Evolutionary conservation across 2,113 vertebrate species (phyloP), one percentile per base, ranked within the genome.

Genomic region (Bubalus kerabau): DNA sequence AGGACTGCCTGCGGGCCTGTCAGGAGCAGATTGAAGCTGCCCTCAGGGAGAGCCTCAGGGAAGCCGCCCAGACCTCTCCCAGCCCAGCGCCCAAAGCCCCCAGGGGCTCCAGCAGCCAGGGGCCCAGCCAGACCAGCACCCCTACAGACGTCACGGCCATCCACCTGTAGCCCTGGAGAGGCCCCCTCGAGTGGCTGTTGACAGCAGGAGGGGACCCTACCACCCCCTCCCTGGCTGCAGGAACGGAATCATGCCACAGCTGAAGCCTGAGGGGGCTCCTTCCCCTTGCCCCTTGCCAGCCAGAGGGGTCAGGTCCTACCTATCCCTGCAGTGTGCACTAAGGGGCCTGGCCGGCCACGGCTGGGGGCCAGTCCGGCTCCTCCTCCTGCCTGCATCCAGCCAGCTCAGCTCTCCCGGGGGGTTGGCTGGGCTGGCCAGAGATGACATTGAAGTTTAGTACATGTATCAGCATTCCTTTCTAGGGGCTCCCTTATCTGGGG

Each of bases 1-100:
- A 99, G 99, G 99, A 98, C 96, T 99, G 99, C 57, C 98, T 99
- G 95, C 98, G 98, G 93, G 98, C 98, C 96, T 99, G 99, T 95
- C 99, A 99, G 96, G 98, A 99, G 56, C 99, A 99, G 98, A 99
- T 99, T 0, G 98, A 99, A 97, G 99, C 98, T 0, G 98, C 98
- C 15, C 96, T 99, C 92, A 98, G 99, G 32, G 98, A 99, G 98
- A 99, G 98, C 98, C 98, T 99, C 97, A 98, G 98, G 50, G 99
- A 99, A 67, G 98, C 98, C 0, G 96, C 98, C 24, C 98, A 98
- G 43, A 62, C 91, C 19, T 98, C 96, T 26, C 97, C 96, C 88
- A 98, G 98, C 15, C 94, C 96, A 1, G 21, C 54, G 0, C 12
- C 98, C 97, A 99, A 99, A 98, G 46, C 97, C 13, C 94, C 98